Evolutionary conservation across 2,888 invertebrate species (phyloP), one percentile per base, ranked within the genome.

Genomic region (Philopedon plagiatum): DNA sequence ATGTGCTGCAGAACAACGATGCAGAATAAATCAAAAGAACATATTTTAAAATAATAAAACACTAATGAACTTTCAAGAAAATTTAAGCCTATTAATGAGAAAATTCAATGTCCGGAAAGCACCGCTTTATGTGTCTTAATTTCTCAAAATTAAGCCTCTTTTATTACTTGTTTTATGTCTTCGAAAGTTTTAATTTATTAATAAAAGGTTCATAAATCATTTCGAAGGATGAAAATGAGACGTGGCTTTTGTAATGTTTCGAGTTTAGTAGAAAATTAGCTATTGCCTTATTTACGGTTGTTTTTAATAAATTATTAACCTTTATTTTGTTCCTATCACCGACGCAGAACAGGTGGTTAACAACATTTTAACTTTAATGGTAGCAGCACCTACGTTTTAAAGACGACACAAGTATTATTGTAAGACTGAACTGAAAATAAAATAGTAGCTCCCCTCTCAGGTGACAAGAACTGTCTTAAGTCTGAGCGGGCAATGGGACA

Each of bases 191-290:
- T 26, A 51, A 51, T 51, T 51, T 29, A 51, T 51, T 51, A 26
- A 51, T 49, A n/a, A 49, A 23, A 23, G 23, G n/a, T n/a, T 49
- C 46, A 49, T 49, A 23, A 49, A 18, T 49, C 21, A 51, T 26
- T 29, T 51, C 0, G 2, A 13, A 2, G 13, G 51, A 51, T 15
- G 15, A 51, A 21, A 13, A 21, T 51, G 2, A 51, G 51, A 29
- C n/a, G 51, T 2, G 13, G 15, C 21, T 26, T 51, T 21, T 9
- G 21, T 46, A 21, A 46, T 23, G 5, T 19, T 46, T 46, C 23
- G 4, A 15, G 5, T 39, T 39, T 15, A 39, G 13, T 15, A 15
- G 15, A 5, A 15, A 39, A 39, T 11, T 11, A 8, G 34, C 8
- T 9, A 7, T 5, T 32, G 32, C 3, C 1, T 32, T 32, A 9